A percentile compares a stretch with the other conserved stretches of the same genome.
phyloP scores from a whole-genome alignment of 2,113 vertebrate species.

The Tylochromis polylepis region DNA sequence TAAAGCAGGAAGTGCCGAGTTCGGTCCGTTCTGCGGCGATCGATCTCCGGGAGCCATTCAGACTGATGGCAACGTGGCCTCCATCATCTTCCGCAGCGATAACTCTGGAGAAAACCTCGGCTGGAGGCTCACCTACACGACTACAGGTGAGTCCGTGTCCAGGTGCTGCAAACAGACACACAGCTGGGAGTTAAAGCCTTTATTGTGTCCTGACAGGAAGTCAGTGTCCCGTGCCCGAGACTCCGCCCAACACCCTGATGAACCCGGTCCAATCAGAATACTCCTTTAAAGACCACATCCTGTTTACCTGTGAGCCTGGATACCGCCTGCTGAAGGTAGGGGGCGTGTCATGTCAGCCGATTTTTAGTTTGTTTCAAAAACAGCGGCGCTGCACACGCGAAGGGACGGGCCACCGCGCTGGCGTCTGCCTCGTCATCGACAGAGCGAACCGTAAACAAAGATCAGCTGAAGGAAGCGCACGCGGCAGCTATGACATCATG shows the following conservation, averaged over 20 bases:
- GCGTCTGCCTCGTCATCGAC: not conserved
- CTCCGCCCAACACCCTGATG: slow-evolving; percentile 74
- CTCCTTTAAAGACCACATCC: slow-evolving; percentile 87
- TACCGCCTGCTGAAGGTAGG: slow-evolving; percentile 81
- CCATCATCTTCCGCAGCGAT: slow-evolving; percentile 87
- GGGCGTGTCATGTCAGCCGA: not conserved
- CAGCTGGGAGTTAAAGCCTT: not conserved
- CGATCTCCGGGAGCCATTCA: slow-evolving; percentile 80
- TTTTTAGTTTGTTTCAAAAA: not conserved
- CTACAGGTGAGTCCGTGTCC: not conserved
- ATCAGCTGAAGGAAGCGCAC: no score
- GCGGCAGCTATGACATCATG: no score
- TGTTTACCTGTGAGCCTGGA: slow-evolving; percentile 84
- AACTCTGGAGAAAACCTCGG: slow-evolving; percentile 89
- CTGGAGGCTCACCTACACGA: slow-evolving; percentile 83
- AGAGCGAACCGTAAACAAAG: rapidly evolving
- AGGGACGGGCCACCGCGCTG: not conserved
- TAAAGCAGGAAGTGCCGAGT: slow-evolving; percentile 69
- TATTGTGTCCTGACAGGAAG: slow-evolving; percentile 70
- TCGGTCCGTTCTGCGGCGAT: slow-evolving; percentile 87
- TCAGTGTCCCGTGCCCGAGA: slow-evolving; percentile 71
- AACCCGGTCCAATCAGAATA: slow-evolving; percentile 84
- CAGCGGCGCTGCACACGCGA: not conserved
- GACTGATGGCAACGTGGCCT: slow-evolving; percentile 75
- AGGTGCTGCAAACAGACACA: not conserved